Evolutionary conservation across 2,888 invertebrate species (phyloP).

Genomic region (Chymomyza amoena): DNA sequence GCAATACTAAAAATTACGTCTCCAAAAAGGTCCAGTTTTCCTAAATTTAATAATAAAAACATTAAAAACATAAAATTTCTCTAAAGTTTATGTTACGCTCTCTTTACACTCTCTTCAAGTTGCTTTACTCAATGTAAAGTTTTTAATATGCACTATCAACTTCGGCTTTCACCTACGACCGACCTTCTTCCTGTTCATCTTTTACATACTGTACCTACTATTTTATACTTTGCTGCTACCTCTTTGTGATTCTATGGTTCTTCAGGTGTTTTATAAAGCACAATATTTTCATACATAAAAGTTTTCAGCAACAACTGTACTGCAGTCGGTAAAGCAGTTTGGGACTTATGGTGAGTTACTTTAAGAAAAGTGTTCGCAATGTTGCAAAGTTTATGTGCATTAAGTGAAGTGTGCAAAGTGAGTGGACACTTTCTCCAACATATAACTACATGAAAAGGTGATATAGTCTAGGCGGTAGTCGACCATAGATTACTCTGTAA

Average conservation of each 20-base stretch:
- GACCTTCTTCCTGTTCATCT: background rate
- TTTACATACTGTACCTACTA: background rate
- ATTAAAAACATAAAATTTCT: too few relatives aligned
- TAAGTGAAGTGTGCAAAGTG: constrained; percentile 27
- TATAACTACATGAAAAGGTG: too few relatives aligned
- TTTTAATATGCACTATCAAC: constrained; percentile 61
- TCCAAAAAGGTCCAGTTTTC: too few relatives aligned
- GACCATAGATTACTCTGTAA: too few relatives aligned
- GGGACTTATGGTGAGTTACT: constrained; percentile 47
- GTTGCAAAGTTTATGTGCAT: constrained; percentile 35
- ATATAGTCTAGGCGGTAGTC: too few relatives aligned
- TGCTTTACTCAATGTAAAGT: constrained; percentile 59
- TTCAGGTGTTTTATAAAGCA: constrained; percentile 62
- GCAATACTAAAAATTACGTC: too few relatives aligned
- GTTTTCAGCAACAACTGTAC: constrained; percentile 54
- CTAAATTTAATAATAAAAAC: too few relatives aligned
- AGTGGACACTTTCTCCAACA: background rate
- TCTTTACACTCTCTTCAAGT: constrained; percentile 15
- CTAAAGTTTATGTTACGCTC: too few relatives aligned
- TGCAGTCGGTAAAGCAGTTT: constrained; percentile 41
- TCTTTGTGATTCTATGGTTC: constrained; percentile 20
- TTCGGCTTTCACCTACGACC: constrained; percentile 1
- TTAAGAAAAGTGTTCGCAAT: constrained; percentile 37
- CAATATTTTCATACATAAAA: constrained; percentile 67
- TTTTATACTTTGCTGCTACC: background rate